Base-by-base conservation (phyloP, 2,797 vertebrate genomes). In the Sebastes oblongus region DNA sequence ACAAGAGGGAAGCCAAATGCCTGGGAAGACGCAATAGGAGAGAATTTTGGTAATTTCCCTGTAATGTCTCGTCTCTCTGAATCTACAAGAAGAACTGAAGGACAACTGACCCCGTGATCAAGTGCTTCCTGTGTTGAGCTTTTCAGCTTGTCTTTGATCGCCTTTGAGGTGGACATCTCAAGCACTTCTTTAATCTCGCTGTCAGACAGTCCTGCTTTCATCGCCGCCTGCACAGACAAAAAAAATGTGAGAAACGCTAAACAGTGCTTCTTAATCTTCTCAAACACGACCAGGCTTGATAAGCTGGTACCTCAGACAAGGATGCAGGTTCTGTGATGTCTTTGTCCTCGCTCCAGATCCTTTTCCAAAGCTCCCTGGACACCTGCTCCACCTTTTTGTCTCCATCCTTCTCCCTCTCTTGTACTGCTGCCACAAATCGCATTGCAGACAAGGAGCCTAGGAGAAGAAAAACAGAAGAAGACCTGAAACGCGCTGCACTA, bases 341-440 rank as follows among this genome's bases (percentile, higher is more conserved):
- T 95, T 98, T 96, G 90, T 94, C 92, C 87, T 96, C 93, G 29
- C 83, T 92, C 98, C 97, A 99, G 90, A 98, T 90, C 0, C 95
- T 94, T 79, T 88, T 95, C 98, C 98, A 99, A 50, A 99, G 94
- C 87, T 98, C 97, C 72, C 98, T 94, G n/a, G 98, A 98, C 72
- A 97, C 94, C 30, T 89, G 85, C 92, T 98, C 98, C 88, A 97
- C 27, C 82, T 93, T 83, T 14, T 62, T 11, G 65, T 94, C 88
- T 72, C 88, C 77, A 52, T 80, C 5, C 88, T 92, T 76, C 85
- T 90, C 76, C 75, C 82, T 93, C 93, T 93, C 81, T 81, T 95
- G 95, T 36, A 96, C 77, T 0, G 97, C 97, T 0, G 96, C 94
- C 88, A 99, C 83, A 80, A 99, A 98, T 25, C 98, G 94, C 98